Base-by-base conservation (phyloP, 2,888 invertebrate genomes). In the Chironomus riparius region DNA sequence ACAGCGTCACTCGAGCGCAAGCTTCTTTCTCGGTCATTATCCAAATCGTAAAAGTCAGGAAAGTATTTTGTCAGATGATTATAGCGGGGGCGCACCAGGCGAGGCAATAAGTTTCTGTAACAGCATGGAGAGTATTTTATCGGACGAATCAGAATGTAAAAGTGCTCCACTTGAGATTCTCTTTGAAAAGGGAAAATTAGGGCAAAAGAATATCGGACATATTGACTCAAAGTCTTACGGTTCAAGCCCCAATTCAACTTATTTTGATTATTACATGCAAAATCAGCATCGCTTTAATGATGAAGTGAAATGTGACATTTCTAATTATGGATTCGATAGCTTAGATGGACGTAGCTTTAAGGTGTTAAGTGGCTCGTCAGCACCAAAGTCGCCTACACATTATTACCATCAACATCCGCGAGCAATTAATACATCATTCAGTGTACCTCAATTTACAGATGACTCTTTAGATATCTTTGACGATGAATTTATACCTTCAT, bases 81-180 rank as follows among this genome's bases (percentile, higher is more conserved):
- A 89, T 78, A 84, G 87, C 70, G 85, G 85, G 21, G 78, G 78
- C 18, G 88, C 88, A 75, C 87, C 87, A 79, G 90, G 88, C 4
- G 56, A 56, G n/a, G 86, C 86, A 1, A 87, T 88, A 80, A 88
- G 88, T 4, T 91, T 90, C 80, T 92, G 91, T 80, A 91, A 91
- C 80, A 93, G 92, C 76, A 86, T 93, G 80, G 93, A 93, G 81
- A 92, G 92, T 80, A 89, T 94, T 4, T 82, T 93, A 0, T 92
- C 92, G 0, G 93, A 93, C 81, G 93, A 92, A 78, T 92, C 91
- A 0, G 91, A 91, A 79, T 92, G 91, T 5, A 91, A 91, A 82
- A 92, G 92, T 76, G 92, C 92, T 0, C 92, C 92, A 0, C 81
- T 92, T 48, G 92, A 92, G 82, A 88, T 90, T 81, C 82, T 91